Conservation (phyloP, 2,888 invertebrate genomes). For the Drosophila birchii region DNA sequence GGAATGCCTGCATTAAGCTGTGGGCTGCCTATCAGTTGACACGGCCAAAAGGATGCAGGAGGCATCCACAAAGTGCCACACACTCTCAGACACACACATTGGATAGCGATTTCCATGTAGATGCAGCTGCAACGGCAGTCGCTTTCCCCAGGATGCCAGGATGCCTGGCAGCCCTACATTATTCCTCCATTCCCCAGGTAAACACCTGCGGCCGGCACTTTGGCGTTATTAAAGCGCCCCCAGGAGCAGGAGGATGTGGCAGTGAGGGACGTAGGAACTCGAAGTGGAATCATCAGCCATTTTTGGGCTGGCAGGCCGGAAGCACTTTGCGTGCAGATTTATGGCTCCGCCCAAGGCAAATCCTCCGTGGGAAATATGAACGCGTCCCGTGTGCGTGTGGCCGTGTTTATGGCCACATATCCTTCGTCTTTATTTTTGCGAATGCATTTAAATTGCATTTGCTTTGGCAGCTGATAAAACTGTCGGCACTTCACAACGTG, state of each 20-base stretch:
- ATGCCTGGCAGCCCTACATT: neutral
- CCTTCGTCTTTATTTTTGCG: slow-evolving; percentile 34
- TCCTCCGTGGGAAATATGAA: slow-evolving; percentile 20
- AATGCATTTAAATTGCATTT: slow-evolving; percentile 53
- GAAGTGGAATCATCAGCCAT: slow-evolving; percentile 41
- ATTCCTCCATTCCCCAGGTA: slow-evolving; percentile 20
- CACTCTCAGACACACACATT: slow-evolving; percentile 3
- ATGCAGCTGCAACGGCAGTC: slow-evolving; percentile 11
- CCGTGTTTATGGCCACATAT: slow-evolving; percentile 28
- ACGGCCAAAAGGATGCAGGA: slow-evolving; percentile 27
- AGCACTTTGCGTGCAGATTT: slow-evolving; percentile 70
- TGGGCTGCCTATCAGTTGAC: slow-evolving; percentile 31
- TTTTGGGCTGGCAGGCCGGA: slow-evolving; percentile 53
- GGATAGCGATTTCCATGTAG: slow-evolving; percentile 9
- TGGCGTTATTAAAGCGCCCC: slow-evolving; percentile 60
- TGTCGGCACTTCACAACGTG: slow-evolving; percentile 48
- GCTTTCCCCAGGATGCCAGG: slow-evolving; percentile 27
- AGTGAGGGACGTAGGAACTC: neutral
- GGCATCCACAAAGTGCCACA: slow-evolving; percentile 24
- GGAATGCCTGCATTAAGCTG: slow-evolving; percentile 3
- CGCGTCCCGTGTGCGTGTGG: slow-evolving; percentile 14
- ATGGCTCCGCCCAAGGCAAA: slow-evolving; percentile 48
- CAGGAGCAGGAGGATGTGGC: slow-evolving; percentile 7
- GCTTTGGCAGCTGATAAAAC: slow-evolving; percentile 56
- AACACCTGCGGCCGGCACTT: slow-evolving; percentile 67